Evolutionary conservation across 2,888 invertebrate genomes (phyloP).

Genomic region (Epistrophe grossulariae): DNA sequence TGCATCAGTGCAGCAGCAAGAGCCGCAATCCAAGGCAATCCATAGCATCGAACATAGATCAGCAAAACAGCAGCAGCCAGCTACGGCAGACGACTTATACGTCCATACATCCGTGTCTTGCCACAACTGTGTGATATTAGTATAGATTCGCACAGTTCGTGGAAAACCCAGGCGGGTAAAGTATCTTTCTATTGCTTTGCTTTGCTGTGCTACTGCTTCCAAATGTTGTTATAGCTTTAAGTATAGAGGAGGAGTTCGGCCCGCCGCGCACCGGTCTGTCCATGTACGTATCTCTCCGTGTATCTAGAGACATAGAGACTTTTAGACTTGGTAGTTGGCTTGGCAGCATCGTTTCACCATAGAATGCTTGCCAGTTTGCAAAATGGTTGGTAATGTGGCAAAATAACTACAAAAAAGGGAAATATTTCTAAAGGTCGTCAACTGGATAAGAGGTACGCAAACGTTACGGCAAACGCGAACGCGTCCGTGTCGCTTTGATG

Average conservation of each 20-base stretch:
- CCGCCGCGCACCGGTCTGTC: slow-evolving; percentile 66
- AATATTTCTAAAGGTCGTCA: slow-evolving; percentile 75
- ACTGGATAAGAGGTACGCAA: slow-evolving; percentile 67
- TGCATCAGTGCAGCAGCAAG: slow-evolving; percentile 39
- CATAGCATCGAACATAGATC: slow-evolving; percentile 39
- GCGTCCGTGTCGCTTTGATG: slow-evolving; percentile 47
- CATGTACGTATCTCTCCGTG: slow-evolving; percentile 45
- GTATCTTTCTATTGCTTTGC: slow-evolving; percentile 45
- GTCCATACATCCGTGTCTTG: slow-evolving; percentile 64
- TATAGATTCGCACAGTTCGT: slow-evolving; percentile 74
- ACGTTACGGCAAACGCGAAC: slow-evolving; percentile 21
- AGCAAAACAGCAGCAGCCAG: slow-evolving; percentile 52
- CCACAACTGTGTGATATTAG: slow-evolving; percentile 70
- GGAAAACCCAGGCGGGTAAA: slow-evolving; percentile 60
- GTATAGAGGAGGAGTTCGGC: slow-evolving; percentile 42
- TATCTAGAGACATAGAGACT: slow-evolving; percentile 47
- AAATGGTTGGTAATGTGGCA: slow-evolving; percentile 69
- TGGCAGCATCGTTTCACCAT: slow-evolving; percentile 66
- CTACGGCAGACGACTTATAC: slow-evolving; percentile 47
- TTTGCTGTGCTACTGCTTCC: slow-evolving; percentile 11
- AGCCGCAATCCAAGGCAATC: slow-evolving; percentile 40
- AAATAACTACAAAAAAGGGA: slow-evolving; percentile 74
- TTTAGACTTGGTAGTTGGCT: slow-evolving; percentile 42
- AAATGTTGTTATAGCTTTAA: slow-evolving; percentile 50
- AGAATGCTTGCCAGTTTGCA: slow-evolving; percentile 71